Evolutionary conservation across 2,113 vertebrate species (phyloP).

Genomic region (Phyllopteryx taeniolatus): DNA sequence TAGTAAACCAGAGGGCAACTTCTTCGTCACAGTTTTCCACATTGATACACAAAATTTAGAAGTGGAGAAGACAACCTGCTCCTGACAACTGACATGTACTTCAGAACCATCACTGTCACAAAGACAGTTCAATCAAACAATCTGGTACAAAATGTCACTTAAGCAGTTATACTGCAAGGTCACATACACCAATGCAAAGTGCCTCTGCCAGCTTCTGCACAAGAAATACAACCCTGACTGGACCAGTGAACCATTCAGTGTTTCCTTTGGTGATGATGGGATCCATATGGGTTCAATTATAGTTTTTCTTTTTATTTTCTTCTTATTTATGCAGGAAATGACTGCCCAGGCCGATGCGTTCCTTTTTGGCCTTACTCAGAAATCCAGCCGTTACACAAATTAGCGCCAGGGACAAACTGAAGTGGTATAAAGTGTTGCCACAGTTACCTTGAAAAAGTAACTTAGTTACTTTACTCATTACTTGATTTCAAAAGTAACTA

Average conservation of each 20-base stretch:
- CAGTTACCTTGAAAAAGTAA: not conserved
- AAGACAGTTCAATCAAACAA: constrained; percentile 42
- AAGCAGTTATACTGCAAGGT: constrained; percentile 40
- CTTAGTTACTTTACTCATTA: too few species aligned
- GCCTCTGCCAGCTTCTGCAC: constrained; percentile 17
- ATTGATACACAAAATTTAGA: constrained; percentile 32
- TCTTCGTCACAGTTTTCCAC: constrained; percentile 18
- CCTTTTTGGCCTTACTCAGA: constrained; percentile 17
- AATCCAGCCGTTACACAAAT: constrained; percentile 16
- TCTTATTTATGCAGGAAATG: constrained; percentile 18
- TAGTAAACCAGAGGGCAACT: constrained; percentile 38
- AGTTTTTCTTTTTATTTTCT: constrained; percentile 2
- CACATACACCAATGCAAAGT: constrained; percentile 24
- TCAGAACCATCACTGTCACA: constrained; percentile 26
- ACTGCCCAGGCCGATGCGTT: constrained; percentile 17
- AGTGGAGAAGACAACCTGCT: constrained; percentile 33
- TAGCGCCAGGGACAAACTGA: not conserved
- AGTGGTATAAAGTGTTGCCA: constrained; percentile 16
- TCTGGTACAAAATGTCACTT: constrained; percentile 53
- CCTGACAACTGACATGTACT: constrained; percentile 51
- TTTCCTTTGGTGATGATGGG: constrained; percentile 47
- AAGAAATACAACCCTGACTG: constrained; percentile 34
- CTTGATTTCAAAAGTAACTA: too few species aligned
- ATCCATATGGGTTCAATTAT: constrained; percentile 50
- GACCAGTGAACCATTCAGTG: constrained; percentile 41